Conservation (phyloP, 2,113 vertebrate species). For the Calypte anna region DNA sequence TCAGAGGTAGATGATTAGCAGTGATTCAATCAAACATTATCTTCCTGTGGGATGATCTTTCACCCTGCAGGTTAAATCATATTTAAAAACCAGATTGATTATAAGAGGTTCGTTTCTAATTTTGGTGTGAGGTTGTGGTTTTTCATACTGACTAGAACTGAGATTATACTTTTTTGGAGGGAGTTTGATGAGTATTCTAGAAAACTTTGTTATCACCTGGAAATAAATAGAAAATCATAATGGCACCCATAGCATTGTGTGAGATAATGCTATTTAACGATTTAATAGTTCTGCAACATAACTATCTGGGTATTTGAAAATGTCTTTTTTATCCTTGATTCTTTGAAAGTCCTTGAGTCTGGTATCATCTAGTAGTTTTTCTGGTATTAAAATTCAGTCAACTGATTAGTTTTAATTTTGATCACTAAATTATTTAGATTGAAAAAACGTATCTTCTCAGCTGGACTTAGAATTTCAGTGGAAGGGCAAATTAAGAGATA, state of each 20-base stretch:
- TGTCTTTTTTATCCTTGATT: background rate
- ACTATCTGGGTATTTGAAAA: background rate
- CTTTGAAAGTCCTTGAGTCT: background rate
- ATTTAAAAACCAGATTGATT: background rate
- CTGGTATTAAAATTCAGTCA: background rate
- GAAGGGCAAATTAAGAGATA: background rate
- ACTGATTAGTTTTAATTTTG: background rate
- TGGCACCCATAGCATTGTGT: background rate
- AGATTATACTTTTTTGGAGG: background rate
- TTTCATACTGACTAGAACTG: background rate
- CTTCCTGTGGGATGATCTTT: background rate
- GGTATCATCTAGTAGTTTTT: background rate
- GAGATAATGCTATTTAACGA: background rate
- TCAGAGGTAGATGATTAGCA: background rate
- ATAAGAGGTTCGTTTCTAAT: background rate
- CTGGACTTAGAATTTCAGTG: background rate
- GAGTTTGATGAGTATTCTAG: background rate
- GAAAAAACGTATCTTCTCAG: background rate
- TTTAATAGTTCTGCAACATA: background rate
- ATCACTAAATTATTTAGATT: background rate
- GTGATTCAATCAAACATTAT: background rate
- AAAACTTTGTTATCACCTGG: background rate
- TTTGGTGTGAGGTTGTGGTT: background rate
- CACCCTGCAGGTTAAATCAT: background rate
- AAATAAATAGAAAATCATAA: background rate